A percentile compares a stretch with the other conserved stretches of the same genome.
Evolutionary conservation across 2,113 vertebrate species (phyloP).

Genomic region (Aramus guarauna): DNA sequence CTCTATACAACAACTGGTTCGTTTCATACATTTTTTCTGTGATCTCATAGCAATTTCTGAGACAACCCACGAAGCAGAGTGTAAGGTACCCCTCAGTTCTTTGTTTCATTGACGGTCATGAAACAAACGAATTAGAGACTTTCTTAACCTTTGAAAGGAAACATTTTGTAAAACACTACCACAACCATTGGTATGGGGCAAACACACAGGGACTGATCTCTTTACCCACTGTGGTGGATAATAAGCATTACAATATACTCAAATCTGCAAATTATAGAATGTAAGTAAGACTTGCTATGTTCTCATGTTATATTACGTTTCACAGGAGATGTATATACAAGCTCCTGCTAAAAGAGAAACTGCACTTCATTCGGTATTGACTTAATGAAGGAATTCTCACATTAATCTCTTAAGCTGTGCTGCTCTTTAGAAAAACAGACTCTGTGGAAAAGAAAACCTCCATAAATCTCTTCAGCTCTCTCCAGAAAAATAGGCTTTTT

Average conservation of each 20-base stretch:
- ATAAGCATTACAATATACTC: not conserved
- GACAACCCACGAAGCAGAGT: not conserved
- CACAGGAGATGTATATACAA: slow-evolving; percentile 1
- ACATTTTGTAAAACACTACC: not conserved
- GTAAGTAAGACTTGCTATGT: not conserved
- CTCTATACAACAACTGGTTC: not conserved
- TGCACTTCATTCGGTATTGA: slow-evolving; percentile 34
- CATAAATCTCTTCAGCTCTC: slow-evolving; percentile 31
- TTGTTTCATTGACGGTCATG: not conserved
- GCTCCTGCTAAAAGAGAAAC: not conserved
- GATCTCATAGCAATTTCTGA: not conserved
- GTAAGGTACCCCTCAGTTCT: not conserved
- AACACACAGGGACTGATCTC: not conserved
- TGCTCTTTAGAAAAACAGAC: slow-evolving; percentile 47
- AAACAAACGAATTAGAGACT: not conserved
- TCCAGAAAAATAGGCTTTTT: slow-evolving; percentile 47
- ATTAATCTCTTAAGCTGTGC: slow-evolving; percentile 55
- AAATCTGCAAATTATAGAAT: not conserved
- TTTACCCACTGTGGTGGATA: not conserved
- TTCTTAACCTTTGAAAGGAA: not conserved
- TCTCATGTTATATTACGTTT: not conserved
- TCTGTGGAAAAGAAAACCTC: slow-evolving; percentile 45
- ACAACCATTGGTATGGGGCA: not conserved
- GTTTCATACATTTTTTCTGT: not conserved
- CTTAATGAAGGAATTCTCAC: slow-evolving; percentile 62